Conservation (phyloP, 53 echinoderm and acorn worm genomes). For the Echinometra lucunter region DNA sequence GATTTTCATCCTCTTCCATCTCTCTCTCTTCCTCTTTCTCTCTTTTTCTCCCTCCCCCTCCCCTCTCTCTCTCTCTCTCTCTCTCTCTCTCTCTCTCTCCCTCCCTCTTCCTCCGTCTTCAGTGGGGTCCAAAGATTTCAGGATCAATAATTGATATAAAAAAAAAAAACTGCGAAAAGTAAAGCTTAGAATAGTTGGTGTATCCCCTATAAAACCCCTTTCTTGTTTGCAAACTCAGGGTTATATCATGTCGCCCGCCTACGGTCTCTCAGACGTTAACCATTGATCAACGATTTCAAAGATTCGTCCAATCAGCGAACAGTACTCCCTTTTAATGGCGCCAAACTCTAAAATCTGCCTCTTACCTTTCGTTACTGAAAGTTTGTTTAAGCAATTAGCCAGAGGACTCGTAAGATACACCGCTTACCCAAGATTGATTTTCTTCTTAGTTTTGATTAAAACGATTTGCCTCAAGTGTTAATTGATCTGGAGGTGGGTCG, state of each 20-base stretch:
- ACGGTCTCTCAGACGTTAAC: not conserved
- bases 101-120: not conserved
- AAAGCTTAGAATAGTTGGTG: not conserved
- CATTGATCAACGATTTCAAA: conserved; percentile 32
- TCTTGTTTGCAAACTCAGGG: conserved; percentile 30
- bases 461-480: conserved; percentile 55
- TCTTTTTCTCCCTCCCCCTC: not conserved
- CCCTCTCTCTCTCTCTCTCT: not conserved
- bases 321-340: not conserved
- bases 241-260: conserved; percentile 10
- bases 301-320: conserved; percentile 60
- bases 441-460: conserved; percentile 52
- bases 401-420: conserved; percentile 63
- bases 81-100: conserved; percentile 23
- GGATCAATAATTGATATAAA: conserved; percentile 49
- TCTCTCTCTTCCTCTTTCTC: not conserved
- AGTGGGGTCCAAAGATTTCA: not conserved
- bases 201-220: conserved; percentile 19
- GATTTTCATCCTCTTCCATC: not conserved
- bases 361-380: conserved; percentile 34
- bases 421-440: conserved; percentile 49
- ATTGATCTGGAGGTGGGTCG: conserved; percentile 71
- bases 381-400: conserved; percentile 68
- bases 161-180: conserved; percentile 17
- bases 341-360: not conserved